phyloP scores from a whole-genome alignment of 2,888 invertebrate genomes.

The Philonicus albiceps region DNA sequence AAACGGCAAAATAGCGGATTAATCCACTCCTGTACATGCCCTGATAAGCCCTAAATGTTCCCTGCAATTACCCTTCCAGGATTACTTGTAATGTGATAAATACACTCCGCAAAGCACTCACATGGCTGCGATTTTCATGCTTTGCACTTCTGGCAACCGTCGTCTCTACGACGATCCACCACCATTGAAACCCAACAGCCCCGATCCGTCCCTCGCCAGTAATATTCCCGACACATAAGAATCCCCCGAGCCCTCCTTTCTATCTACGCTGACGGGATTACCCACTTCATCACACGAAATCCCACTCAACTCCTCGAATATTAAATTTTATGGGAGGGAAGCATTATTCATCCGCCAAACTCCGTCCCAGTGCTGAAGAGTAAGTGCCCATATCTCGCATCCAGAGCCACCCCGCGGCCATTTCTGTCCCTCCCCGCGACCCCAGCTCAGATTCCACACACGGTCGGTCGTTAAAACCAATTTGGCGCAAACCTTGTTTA shows the following conservation, averaged over 20 bases:
- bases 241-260: neutral
- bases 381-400: neutral
- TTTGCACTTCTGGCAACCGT: neutral
- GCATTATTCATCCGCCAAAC: conserved; percentile 5
- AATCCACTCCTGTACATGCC: conserved; percentile 17
- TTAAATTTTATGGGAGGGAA: conserved; percentile 9
- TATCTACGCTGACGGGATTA: neutral
- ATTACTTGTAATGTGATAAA: conserved; percentile 14
- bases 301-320: conserved; percentile 15
- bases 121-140: conserved; percentile 3
- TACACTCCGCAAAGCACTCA: conserved; percentile 18
- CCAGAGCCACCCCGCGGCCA: neutral
- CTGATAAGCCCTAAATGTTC: conserved; percentile 11
- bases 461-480: conserved; percentile 8
- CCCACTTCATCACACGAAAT: neutral
- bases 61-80: neutral
- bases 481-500: conserved; percentile 28
- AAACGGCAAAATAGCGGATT: conserved; percentile 11
- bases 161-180: neutral
- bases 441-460: neutral
- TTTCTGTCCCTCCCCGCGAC: neutral
- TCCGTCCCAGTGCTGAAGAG: neutral
- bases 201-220: neutral
- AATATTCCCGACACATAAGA: neutral
- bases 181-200: neutral